Evolutionary conservation across 2,797 vertebrate genomes (phyloP), one percentile per base, ranked within the genome.

Genomic region (Girardinus metallicus): DNA sequence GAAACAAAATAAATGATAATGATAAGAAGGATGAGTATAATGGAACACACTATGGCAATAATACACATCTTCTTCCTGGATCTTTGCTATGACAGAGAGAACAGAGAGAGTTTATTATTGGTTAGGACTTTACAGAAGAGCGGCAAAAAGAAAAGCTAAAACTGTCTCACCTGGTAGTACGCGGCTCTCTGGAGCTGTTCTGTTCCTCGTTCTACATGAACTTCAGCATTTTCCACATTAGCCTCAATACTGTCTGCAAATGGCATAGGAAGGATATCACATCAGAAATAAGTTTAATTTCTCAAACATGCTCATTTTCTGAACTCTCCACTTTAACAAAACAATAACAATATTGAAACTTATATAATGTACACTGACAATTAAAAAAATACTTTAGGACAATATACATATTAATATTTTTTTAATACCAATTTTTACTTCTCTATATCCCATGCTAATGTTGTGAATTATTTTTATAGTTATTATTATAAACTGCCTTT

Each of bases 61-160:
- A 99, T 97, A 87, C 98, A 99, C 87, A 98, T 98, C 97, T 98
- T 99, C 97, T 99, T 99, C 85, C 97, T 96, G 62, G 98, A 99
- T 91, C 98, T 99, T 95, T 98, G 97, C 98, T 99, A 90, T 9
- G 83, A 87, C 1, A 70, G 90, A 86, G 81, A 86, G 16, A 85
- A 79, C 62, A 89, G 83, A 85, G 15, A 62, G 4, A 46, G 12
- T 4, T 62, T 31, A n/a, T 89, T 79, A 83, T 1, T 9, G 31
- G 3, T 1, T 36, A 26, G 26, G 10, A 39, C 5, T 18, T 71
- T 31, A 55, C 51, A 34, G 0, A 66, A 34, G 13, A 23, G 64
- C 36, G 1, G 18, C 1, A 53, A 23, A 2, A 16, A 29, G 0
- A 1, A n/a, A 44, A 74, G 6, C 5, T 3, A 31, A 74, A 26